Percentiles rank a stretch among this genome's conserved stretches.
Conservation (phyloP, 2,113 vertebrate genomes). For the Carettochelys insculpta region DNA sequence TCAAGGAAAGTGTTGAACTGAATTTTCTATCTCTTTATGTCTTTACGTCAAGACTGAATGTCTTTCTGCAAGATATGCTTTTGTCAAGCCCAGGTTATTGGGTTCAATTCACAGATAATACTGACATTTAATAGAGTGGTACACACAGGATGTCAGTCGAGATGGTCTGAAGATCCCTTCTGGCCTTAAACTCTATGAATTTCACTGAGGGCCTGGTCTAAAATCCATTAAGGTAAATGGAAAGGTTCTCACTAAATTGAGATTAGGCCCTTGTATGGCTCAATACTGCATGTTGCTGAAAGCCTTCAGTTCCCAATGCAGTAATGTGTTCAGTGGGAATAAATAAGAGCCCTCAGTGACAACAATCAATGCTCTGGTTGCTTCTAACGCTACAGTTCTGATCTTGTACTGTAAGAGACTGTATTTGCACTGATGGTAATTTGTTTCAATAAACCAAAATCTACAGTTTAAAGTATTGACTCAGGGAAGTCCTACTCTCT, state of each 20-base stretch:
- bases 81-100: not conserved
- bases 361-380: not conserved
- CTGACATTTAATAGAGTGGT: not conserved
- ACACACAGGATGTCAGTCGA: not conserved
- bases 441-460: not conserved
- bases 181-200: not conserved
- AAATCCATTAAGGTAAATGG: not conserved
- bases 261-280: not conserved
- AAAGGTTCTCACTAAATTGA: not conserved
- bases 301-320: not conserved
- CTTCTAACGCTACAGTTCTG: not conserved
- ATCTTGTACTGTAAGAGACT: not conserved
- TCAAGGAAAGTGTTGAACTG: not conserved
- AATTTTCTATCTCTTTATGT: not conserved
- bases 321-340: not conserved
- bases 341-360: not conserved
- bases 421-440: not conserved
- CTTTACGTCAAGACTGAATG: not conserved
- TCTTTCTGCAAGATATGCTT: not conserved
- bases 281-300: not conserved
- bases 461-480: not conserved
- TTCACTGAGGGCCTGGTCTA: not conserved
- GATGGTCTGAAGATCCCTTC: not conserved
- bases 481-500: not conserved
- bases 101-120: not conserved